phyloP scores from a whole-genome alignment of 2,888 invertebrate genomes.

The Cepaea hortensis region DNA sequence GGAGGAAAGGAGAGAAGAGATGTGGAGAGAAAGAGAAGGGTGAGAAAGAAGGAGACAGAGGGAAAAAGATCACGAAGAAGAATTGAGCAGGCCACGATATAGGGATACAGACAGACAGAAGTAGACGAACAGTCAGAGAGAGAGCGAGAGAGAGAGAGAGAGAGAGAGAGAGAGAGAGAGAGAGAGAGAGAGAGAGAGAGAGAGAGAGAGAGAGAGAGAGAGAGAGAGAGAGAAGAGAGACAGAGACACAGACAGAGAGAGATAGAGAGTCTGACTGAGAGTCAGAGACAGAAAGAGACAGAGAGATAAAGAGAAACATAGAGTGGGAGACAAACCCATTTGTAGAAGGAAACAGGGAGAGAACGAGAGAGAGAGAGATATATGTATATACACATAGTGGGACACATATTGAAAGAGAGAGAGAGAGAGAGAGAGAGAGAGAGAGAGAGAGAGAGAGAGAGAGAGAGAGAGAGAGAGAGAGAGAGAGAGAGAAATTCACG shows the following conservation, averaged over 20 bases:
- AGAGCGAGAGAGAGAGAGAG: conserved; percentile 9
- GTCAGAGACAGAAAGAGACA: neutral
- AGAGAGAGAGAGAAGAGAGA: conserved; percentile 13
- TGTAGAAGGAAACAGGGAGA: neutral
- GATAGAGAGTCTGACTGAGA: neutral
- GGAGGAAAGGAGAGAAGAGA: neutral
- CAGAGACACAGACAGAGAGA: neutral
- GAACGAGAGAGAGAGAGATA: neutral
- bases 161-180: conserved; percentile 5
- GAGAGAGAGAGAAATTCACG: neutral
- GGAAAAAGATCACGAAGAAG: neutral
- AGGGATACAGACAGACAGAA: neutral
- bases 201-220: conserved; percentile 31
- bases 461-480: neutral
- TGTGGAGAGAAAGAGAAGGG: neutral
- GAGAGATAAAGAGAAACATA: neutral
- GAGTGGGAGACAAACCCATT: neutral
- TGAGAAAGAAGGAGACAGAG: neutral
- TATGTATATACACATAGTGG: neutral
- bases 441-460: conserved; percentile 6
- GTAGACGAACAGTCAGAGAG: neutral
- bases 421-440: conserved; percentile 14
- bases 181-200: conserved; percentile 5
- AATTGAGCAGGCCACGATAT: neutral
- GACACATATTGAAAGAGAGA: neutral